These are phyloP conservation scores for Dusona sp. DNA, from an alignment of 2,888 invertebrate genomes.

Conservation along the genomic window DNA sequence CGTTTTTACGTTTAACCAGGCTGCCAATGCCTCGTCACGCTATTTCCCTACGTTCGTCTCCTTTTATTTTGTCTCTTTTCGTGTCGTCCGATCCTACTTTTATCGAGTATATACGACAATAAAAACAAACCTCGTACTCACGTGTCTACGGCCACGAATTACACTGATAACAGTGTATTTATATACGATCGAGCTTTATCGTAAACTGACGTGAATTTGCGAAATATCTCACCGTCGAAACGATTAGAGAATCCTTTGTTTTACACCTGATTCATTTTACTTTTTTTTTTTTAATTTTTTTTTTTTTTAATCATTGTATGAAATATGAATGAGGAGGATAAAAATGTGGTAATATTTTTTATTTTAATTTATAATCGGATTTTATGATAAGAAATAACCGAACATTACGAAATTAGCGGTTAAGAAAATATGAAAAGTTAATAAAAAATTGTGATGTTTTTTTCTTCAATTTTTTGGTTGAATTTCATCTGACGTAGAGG, in stretches of 20 bases:
- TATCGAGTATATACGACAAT: conserved; percentile 13
- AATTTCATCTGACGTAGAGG: too few species aligned
- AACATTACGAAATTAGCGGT: too few species aligned
- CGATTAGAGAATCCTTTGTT: neutral
- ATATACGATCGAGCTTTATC: neutral
- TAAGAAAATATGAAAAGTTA: too few species aligned
- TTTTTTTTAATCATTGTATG: neutral
- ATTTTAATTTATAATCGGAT: neutral
- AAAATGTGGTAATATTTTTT: neutral
- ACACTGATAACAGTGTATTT: neutral
- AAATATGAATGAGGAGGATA: neutral
- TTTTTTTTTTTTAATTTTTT: neutral
- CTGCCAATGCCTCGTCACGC: conserved; percentile 57
- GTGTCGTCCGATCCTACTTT: conserved; percentile 30
- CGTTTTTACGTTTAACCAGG: conserved; percentile 33
- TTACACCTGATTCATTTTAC: neutral
- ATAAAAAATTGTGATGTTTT: too few species aligned
- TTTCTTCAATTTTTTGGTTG: too few species aligned
- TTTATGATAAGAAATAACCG: too few species aligned
- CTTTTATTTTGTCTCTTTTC: conserved; percentile 16
- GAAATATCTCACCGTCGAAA: neutral
- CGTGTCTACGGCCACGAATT: neutral
- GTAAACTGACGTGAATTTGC: neutral
- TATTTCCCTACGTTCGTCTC: conserved; percentile 1
- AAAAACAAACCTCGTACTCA: conserved; percentile 18